These are phyloP conservation scores for Leucoma salicis DNA, from an alignment of 2,888 invertebrate genomes.

Conservation along the genomic window DNA sequence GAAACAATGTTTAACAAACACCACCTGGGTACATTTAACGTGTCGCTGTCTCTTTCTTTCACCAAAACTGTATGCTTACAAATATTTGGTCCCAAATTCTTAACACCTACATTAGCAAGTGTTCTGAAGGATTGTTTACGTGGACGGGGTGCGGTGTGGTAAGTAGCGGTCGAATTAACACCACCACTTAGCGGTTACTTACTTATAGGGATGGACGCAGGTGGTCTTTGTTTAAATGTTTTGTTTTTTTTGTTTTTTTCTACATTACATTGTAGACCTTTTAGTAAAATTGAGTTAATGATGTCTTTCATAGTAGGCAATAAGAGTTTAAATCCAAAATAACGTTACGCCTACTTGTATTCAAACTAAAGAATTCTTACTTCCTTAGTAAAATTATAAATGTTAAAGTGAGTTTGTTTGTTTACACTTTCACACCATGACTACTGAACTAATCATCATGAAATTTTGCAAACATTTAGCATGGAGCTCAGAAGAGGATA, in stretches of 20 bases:
- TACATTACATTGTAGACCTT: background rate
- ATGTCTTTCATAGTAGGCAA: no score
- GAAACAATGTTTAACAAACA: constrained; percentile 2
- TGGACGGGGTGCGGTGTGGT: constrained; percentile 42
- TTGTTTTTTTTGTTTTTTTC: constrained; percentile 26
- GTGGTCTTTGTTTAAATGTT: constrained; percentile 75
- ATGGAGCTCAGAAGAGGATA: no score
- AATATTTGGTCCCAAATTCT: constrained; percentile 60
- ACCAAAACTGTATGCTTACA: constrained; percentile 30
- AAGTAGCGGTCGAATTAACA: constrained; percentile 64
- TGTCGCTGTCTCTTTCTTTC: constrained; percentile 5
- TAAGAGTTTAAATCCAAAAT: no score
- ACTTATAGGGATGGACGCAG: constrained; percentile 67
- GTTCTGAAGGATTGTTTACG: constrained; percentile 32
- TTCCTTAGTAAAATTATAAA: no score
- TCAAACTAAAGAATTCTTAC: no score
- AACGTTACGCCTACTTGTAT: no score
- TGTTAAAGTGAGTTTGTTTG: no score
- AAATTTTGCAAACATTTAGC: no score
- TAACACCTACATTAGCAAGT: constrained; percentile 57
- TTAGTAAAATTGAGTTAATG: no score
- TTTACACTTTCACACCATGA: no score
- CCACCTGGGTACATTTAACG: constrained; percentile 9
- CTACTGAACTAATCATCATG: no score
- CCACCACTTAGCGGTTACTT: constrained; percentile 69